These are phyloP conservation scores for Lathamus discolor DNA, from an alignment of 2,113 vertebrate genomes.

Conservation along the genomic window DNA sequence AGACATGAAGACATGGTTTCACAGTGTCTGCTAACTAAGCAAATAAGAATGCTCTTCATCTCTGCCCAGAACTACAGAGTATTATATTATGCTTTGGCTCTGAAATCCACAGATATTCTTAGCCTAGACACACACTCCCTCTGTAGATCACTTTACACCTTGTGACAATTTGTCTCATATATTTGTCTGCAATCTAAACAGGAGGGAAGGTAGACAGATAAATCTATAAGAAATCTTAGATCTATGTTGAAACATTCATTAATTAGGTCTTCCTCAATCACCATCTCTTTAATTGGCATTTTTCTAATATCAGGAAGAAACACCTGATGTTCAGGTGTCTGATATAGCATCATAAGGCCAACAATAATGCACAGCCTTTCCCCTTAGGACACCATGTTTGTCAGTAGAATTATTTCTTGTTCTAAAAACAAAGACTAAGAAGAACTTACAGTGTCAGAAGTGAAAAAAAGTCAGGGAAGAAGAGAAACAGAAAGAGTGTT, in stretches of 20 bases:
- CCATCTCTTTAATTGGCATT: constrained; percentile 9
- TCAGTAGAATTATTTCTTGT: not conserved
- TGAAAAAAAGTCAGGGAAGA: not conserved
- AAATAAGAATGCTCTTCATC: not conserved
- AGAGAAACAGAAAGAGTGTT: not conserved
- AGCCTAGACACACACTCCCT: not conserved
- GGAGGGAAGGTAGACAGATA: not conserved
- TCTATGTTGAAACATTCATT: not conserved
- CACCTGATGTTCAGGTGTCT: not conserved
- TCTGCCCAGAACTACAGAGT: not conserved
- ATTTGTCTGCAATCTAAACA: not conserved
- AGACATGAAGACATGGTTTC: not conserved
- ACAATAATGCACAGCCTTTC: not conserved
- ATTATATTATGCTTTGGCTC: not conserved
- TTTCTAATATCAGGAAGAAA: not conserved
- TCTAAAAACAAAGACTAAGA: not conserved
- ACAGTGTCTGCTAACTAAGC: not conserved
- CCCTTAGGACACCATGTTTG: not conserved
- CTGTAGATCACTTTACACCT: not conserved
- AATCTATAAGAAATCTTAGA: not conserved
- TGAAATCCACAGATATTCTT: not conserved
- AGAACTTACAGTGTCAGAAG: not conserved
- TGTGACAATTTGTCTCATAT: not conserved
- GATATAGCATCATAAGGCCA: not conserved
- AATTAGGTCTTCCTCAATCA: not conserved